Base-by-base conservation (phyloP, 30 jellyfish, hydroid and myxozoan species). In the Morbakka virulenta region DNA sequence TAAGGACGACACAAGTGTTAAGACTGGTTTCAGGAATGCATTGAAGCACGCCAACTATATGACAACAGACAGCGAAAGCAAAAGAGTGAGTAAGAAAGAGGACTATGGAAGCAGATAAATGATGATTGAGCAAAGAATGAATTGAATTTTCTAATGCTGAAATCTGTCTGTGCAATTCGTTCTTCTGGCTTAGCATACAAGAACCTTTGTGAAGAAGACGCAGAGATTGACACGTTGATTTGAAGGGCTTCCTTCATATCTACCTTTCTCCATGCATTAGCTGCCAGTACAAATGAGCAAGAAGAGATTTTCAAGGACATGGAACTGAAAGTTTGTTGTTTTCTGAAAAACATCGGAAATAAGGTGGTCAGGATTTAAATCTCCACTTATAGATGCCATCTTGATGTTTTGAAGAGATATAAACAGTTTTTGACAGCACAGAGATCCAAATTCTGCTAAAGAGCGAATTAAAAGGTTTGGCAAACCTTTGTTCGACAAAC, bases 61-160 rank as follows among this genome's bases (percentile, higher is more conserved):
- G 73, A n/a, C 68, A 21, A 47, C 82, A 30, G 69, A 32, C 47
- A 69, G 82, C 20, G 82, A 70, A 70, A 70, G 47, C 76, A 35
- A 70, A 47, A 70, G 47, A 34, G 82, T 34, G 74, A 69, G 14
- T 69, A 34, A 41, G 69, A 70, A 1, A 29, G 28, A 6, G 35
- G 82, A 20, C n/a, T 47, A 14, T 70, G 68, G 82, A 70, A 70
- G 32, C 47, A 34, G 52, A 70, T 70, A 17, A 69, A 70, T 30
- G 82, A 70, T 28, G 82, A 70, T n/a, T 35, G 47, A 70, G 35
- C 11, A 12, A 41, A 35, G 11, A n/a, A 70, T 14, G 74, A 33
- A 23, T 14, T 32, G 27, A 33, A 70, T 70, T 70, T 70, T 41
- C 82, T 69, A 41, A 70, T 70, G 74, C 69, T 70, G 72, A 70